A percentile compares a stretch with the other conserved stretches of the same genome.
These are phyloP conservation scores for Umimayanthus chanpuru DNA, from an alignment of 92 coral and sea anemone species.

Conservation along the genomic window DNA sequence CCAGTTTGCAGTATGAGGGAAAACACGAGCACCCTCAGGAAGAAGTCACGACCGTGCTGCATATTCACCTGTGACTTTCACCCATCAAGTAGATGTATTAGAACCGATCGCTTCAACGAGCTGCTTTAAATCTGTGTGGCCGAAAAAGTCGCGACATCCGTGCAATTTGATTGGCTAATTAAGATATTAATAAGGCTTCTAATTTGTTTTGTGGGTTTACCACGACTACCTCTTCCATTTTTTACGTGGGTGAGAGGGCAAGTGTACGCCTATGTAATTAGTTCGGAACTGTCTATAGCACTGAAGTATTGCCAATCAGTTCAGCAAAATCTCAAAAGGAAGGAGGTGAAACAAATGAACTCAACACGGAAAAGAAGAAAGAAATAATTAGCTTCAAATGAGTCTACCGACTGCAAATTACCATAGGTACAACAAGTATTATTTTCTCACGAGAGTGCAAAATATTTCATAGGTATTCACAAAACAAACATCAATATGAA, in stretches of 20 bases:
- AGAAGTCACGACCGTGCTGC: conserved; percentile 17
- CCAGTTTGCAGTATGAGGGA: conserved; percentile 15
- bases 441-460: conserved; percentile 50
- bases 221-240: conserved; percentile 42
- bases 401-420: conserved; percentile 12
- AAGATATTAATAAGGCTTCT: conserved; percentile 75
- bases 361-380: not conserved
- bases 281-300: conserved; percentile 16
- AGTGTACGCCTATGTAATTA: conserved; percentile 33
- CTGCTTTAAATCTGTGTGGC: conserved; percentile 43
- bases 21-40: not conserved
- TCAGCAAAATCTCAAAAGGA: not conserved
- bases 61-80: conserved; percentile 38
- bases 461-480: conserved; percentile 57
- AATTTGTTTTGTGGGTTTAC: conserved; percentile 77
- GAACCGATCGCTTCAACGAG: conserved; percentile 58
- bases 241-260: conserved; percentile 41
- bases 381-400: not conserved
- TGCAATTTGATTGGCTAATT: conserved; percentile 69
- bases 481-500: conserved; percentile 66
- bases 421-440: conserved; percentile 18
- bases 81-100: conserved; percentile 47
- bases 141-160: conserved; percentile 56
- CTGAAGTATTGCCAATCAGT: not conserved
- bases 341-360: not conserved